Percentiles rank a stretch among this genome's conserved stretches.
Evolutionary conservation across 1,140 invertebrate genomes (phyloP).

Genomic region (Triops cancriformis): DNA sequence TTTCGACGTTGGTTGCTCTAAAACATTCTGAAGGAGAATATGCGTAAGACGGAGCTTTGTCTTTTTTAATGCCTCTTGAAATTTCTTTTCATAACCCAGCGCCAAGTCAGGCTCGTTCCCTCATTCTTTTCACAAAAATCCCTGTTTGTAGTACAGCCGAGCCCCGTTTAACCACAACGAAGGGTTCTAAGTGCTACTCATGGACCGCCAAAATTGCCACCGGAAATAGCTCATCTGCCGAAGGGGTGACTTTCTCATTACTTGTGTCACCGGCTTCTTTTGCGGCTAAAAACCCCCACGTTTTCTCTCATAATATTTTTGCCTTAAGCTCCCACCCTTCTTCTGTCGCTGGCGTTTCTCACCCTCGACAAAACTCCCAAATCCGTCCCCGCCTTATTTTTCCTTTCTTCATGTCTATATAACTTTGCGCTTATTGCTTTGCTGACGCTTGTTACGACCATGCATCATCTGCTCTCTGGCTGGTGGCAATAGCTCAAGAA

Average conservation of each 20-base stretch:
- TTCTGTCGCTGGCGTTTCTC: neutral
- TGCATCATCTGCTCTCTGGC: neutral
- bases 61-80: too few species aligned
- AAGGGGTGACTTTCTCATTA: constrained; percentile 7
- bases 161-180: neutral
- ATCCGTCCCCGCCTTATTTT: neutral
- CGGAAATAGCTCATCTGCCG: constrained; percentile 4
- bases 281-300: neutral
- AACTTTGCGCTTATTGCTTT: constrained; percentile 9
- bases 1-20: too few species aligned
- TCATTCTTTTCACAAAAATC: too few species aligned
- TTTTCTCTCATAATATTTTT: constrained; percentile 4
- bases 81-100: too few species aligned
- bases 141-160: too few species aligned
- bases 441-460: neutral
- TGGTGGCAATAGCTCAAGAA: too few species aligned
- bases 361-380: neutral
- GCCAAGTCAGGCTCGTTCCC: too few species aligned
- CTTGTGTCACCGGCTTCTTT: neutral
- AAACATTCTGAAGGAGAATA: too few species aligned
- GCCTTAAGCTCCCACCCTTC: neutral
- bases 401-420: neutral
- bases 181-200: neutral
- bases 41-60: too few species aligned
- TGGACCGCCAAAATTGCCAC: neutral